Evolutionary conservation across 2,797 vertebrate species (phyloP), one percentile per base, ranked within the genome.

Genomic region (Gadopsis marmoratus): DNA sequence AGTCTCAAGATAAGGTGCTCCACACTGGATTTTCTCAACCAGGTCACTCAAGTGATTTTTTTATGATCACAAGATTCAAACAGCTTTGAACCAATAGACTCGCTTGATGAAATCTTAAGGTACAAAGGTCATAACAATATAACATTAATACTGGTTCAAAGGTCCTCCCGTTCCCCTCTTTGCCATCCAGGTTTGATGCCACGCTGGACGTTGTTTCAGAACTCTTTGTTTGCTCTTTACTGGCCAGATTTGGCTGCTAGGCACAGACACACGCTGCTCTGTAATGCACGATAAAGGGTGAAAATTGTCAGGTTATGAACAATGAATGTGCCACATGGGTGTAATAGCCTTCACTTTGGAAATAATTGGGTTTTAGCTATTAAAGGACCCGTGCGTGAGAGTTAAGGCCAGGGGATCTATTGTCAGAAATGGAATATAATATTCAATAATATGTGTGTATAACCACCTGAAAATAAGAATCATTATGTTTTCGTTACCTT

Each of bases 71-170:
- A 35, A 26, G 58, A 72, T 65, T 87, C 47, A 71, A 60, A 79
- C 33, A 26, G 26, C 63, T 60, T 26, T 60, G 33, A 80, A 61
- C 64, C 73, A 48, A 59, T 19, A 3, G 59, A 23, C 21, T 43
- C 3, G 16, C 33, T 31, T 0, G 58, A 55, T 63, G 45, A 63
- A 68, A 63, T 71, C 26, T 0, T 7, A 10, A 3, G 0, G 29
- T 61, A 5, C 85, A 79, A 84, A 88, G 78, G 67, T 78, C 73
- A 53, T 5, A 47, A 39, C 53, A 68, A 59, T 51, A 55, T 55
- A 67, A 55, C 43, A 33, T 23, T 64, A 56, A 55, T 35, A 26
- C 37, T 1, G 41, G 78, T 70, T 61, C 85, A 88, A 86, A 89
- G 85, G 85, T 89, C 63, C 14, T 1, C 0, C 19, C 17, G 21